Evolutionary conservation across 2,113 vertebrate genomes (phyloP), one percentile per base, ranked within the genome.

Genomic region (Meriones unguiculatus): DNA sequence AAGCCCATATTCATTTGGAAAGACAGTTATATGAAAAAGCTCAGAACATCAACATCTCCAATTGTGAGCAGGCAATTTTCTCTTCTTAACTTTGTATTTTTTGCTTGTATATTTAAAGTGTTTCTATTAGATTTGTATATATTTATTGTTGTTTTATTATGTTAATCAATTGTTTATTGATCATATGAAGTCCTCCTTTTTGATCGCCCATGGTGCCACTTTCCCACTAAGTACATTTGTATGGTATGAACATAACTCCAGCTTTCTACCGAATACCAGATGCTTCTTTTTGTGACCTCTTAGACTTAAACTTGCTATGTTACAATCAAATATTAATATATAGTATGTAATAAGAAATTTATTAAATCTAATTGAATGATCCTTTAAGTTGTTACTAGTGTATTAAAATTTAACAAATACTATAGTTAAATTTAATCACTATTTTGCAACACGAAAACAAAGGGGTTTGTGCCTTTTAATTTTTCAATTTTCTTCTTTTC

Each of bases 401-500:
- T 30, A n/a, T 38, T 93, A 69, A 91, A 65, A 86, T 91, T 67
- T 70, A 91, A 80, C 28, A n/a, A 93, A 75, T 87, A 4, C 5
- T 90, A 54, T 50, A 24, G 50, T 22, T 73, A 46, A 35, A 62
- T 18, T 62, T 93, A 93, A 88, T 35, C 50, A 41, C 65, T 65
- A 54, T 91, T 91, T 78, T 93, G 5, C 20, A 84, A 41, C 32
- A 84, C 57, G 82, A 78, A 69, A 50, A 38, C 67, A 67, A 22
- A 18, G 2, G n/a, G 57, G 32, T 87, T 88, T n/a, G 35, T 89
- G 41, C 0, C 46, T n/a, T 76, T 75, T 65, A 64, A 59, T 65
- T 81, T 84, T 81, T 18, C 52, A 87, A 14, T 28, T 91, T 91
- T 82, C n/a, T 12, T 38, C 18, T 6, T 80, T 28, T 82, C 57